These are phyloP conservation scores for Gasterosteus nipponicus DNA, from an alignment of 2,113 vertebrate species.

Conservation along the genomic window DNA sequence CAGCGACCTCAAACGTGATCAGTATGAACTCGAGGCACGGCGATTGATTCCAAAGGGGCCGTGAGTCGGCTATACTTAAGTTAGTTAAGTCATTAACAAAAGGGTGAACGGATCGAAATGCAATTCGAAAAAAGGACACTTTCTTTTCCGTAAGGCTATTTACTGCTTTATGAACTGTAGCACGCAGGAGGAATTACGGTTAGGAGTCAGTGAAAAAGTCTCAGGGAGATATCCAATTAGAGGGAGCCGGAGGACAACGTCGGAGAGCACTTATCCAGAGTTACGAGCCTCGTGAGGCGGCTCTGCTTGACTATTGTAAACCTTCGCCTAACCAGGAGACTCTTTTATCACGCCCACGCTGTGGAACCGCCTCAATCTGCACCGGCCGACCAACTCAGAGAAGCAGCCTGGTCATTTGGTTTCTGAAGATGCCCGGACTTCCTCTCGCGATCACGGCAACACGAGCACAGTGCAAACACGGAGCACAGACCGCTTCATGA, in stretches of 20 bases:
- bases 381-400: constrained; percentile 38
- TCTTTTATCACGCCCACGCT: constrained; percentile 69
- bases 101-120: constrained; percentile 35
- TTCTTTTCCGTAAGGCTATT: constrained; percentile 8
- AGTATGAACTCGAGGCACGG: constrained; percentile 2
- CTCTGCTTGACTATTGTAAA: constrained; percentile 62
- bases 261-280: constrained; percentile 75
- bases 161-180: constrained; percentile 51
- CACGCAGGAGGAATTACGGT: constrained; percentile 49
- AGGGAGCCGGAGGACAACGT: constrained; percentile 63
- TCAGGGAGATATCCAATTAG: constrained; percentile 70
- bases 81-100: constrained; percentile 49
- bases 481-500: not conserved
- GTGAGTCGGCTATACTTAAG: constrained; percentile 25
- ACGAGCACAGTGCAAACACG: not conserved
- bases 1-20: constrained; percentile 9
- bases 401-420: constrained; percentile 32
- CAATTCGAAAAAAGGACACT: constrained; percentile 34
- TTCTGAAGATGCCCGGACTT: constrained; percentile 41
- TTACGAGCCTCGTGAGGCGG: constrained; percentile 70
- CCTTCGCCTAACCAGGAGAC: constrained; percentile 57
- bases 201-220: constrained; percentile 40
- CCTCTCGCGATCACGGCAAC: constrained; percentile 25
- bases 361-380: constrained; percentile 52
- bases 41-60: not conserved